Percentiles rank a stretch among this genome's conserved stretches.
These are phyloP conservation scores for Tenebrio molitor DNA, from an alignment of 1,140 invertebrate genomes.

Conservation along the genomic window DNA sequence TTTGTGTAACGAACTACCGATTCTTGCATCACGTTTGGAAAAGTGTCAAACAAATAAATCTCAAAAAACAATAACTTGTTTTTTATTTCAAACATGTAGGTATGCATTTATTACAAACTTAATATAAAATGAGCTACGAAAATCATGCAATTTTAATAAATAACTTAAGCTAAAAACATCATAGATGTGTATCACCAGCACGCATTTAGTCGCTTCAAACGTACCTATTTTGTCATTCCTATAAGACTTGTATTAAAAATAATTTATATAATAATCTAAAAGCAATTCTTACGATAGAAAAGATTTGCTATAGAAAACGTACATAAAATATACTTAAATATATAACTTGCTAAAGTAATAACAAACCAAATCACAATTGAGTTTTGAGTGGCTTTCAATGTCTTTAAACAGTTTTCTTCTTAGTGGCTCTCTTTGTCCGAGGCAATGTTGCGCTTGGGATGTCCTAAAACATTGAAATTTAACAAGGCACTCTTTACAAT, in stretches of 20 bases:
- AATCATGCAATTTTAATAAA: constrained; percentile 33
- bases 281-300: constrained; percentile 30
- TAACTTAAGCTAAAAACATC: constrained; percentile 17
- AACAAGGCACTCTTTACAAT: constrained; percentile 6
- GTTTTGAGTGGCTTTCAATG: constrained; percentile 17
- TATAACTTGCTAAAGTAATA: constrained; percentile 17
- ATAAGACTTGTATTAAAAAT: background rate
- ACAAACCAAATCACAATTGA: constrained; percentile 37
- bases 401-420: constrained; percentile 61
- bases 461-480: constrained; percentile 59
- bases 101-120: constrained; percentile 14
- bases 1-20: too few species aligned
- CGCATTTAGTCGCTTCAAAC: constrained; percentile 2
- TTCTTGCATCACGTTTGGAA: too few species aligned
- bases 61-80: background rate
- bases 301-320: constrained; percentile 36
- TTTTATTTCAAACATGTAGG: constrained; percentile 22
- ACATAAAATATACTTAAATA: constrained; percentile 31
- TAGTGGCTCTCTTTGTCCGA: constrained; percentile 62
- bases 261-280: constrained; percentile 7
- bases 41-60: too few species aligned
- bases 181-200: constrained; percentile 27
- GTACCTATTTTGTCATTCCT: constrained; percentile 1
- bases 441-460: constrained; percentile 63
- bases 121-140: constrained; percentile 29